Evolutionary conservation across 2,113 vertebrate species (phyloP).

Genomic region (Rhodinocichla rosea): DNA sequence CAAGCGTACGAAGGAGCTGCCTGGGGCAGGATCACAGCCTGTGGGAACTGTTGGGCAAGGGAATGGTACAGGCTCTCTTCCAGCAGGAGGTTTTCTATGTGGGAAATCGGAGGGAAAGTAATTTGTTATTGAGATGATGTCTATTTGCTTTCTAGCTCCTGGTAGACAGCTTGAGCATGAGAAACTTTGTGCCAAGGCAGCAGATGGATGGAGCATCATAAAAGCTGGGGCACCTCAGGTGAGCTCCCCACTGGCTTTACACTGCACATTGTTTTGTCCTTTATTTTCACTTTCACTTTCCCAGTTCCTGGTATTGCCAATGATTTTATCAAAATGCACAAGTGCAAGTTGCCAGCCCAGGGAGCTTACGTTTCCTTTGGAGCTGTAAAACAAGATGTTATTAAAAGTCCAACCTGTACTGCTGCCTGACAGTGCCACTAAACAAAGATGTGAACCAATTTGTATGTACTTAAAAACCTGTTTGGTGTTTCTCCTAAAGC

Average conservation of each 20-base stretch:
- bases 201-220: background rate
- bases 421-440: background rate
- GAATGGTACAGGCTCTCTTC: background rate
- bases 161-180: background rate
- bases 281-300: background rate
- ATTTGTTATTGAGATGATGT: background rate
- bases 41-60: background rate
- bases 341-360: background rate
- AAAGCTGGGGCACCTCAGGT: background rate
- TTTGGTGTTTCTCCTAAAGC: background rate
- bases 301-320: background rate
- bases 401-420: background rate
- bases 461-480: background rate
- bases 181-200: background rate
- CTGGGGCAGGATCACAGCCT: background rate
- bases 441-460: background rate
- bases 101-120: background rate
- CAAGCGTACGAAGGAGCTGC: rapidly evolving
- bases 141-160: background rate
- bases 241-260: background rate
- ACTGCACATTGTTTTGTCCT: background rate
- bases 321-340: background rate
- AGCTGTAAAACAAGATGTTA: background rate
- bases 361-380: background rate
- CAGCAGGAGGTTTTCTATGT: background rate